Evolutionary conservation across 2,888 invertebrate species (phyloP).

Genomic region (Nineta flava): DNA sequence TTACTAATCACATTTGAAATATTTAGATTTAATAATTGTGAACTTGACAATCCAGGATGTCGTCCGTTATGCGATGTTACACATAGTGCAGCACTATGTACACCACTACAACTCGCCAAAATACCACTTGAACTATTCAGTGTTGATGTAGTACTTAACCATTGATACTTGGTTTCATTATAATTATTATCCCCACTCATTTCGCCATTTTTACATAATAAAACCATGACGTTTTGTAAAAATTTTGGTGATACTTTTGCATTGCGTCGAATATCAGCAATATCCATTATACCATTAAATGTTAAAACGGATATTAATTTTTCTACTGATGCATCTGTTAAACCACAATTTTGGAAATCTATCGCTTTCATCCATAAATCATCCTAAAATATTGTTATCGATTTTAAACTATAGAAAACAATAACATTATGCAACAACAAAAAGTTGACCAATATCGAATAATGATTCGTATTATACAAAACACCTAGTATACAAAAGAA

Average conservation of each 20-base stretch:
- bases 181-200: conserved; percentile 8
- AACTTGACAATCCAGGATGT: too few species aligned
- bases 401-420: too few species aligned
- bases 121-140: not conserved
- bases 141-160: conserved; percentile 17
- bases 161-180: conserved; percentile 19
- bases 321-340: conserved; percentile 43
- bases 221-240: conserved; percentile 29
- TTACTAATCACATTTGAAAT: too few species aligned
- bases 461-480: not conserved
- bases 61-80: too few species aligned
- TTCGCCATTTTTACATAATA: conserved; percentile 24
- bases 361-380: conserved; percentile 69
- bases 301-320: conserved; percentile 41
- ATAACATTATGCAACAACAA: too few species aligned
- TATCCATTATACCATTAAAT: conserved; percentile 46
- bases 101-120: too few species aligned
- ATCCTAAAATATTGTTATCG: conserved; percentile 39
- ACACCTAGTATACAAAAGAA: too few species aligned
- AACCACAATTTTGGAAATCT: conserved; percentile 59
- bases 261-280: conserved; percentile 53
- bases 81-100: too few species aligned
- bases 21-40: too few species aligned
- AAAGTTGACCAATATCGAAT: too few species aligned
- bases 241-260: conserved; percentile 31